Percentiles rank a stretch among this genome's conserved stretches.
These are phyloP conservation scores for Chrysolina oricalcia DNA, from an alignment of 2,888 invertebrate genomes.

Conservation along the genomic window DNA sequence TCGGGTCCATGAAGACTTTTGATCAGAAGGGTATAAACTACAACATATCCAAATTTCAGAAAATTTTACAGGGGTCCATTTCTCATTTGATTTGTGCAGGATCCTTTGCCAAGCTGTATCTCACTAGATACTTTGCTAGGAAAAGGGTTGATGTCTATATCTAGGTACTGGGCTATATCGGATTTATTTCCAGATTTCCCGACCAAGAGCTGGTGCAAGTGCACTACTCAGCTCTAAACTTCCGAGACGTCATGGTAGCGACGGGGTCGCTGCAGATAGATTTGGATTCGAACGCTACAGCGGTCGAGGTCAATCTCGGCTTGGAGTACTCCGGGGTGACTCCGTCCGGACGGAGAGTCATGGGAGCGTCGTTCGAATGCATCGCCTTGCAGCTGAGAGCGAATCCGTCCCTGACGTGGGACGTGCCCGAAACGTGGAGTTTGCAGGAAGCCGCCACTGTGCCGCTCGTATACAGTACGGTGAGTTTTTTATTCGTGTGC, in stretches of 20 bases:
- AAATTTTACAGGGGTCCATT: too few species aligned
- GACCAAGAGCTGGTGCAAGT: conserved; percentile 11
- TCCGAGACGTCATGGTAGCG: conserved; percentile 43
- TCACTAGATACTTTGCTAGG: too few species aligned
- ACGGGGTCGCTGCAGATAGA: conserved; percentile 10
- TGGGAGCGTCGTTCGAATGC: conserved; percentile 72
- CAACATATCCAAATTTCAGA: too few species aligned
- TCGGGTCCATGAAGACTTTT: too few species aligned
- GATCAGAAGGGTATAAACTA: too few species aligned
- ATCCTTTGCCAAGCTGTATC: too few species aligned
- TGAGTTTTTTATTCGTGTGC: too few species aligned
- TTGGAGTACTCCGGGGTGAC: conserved; percentile 82
- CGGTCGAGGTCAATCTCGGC: conserved; percentile 71
- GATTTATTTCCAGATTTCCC: background rate
- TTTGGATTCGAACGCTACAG: background rate
- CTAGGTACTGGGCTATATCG: too few species aligned
- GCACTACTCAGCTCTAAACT: conserved; percentile 41
- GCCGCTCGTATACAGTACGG: conserved; percentile 78
- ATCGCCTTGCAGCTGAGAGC: conserved; percentile 55
- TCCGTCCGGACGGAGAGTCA: conserved; percentile 67
- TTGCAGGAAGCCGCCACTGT: conserved; percentile 80
- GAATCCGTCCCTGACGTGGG: conserved; percentile 65
- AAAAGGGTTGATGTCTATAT: too few species aligned
- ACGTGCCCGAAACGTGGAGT: conserved; percentile 75
- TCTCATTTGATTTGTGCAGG: too few species aligned